Evolutionary conservation across 37 sponge, comb jelly and placozoan species (phyloP), one percentile per base, ranked within the genome.

Genomic region (Theonella swinhoei): DNA sequence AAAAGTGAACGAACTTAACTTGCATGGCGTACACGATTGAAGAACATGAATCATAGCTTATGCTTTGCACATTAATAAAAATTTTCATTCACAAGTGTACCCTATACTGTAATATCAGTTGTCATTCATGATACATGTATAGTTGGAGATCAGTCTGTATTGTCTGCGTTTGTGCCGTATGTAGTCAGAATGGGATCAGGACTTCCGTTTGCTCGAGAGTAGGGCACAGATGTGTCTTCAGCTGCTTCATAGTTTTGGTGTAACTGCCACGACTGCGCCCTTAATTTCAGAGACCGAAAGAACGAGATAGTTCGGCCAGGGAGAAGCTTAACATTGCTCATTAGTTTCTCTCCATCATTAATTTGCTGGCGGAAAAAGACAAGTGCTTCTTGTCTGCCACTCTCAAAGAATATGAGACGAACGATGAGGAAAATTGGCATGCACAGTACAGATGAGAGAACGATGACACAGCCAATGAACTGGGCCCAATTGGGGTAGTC

Each of bases 401-500:
- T 23, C 47, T 79, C 42, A 35, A 64, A 68, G 36, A 73, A 23
- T 19, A 89, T 36, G 11, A 93, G 90, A 30, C 85, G 76, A 4
- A 72, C 66, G 35, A 91, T 85, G 64, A 96, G 76, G 66, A 88
- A 76, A 25, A 86, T 26, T 17, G 98, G 95, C 23, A 97, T 93
- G 62, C 82, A 76, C 7, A 87, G 63, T 66, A 93, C 65, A 11
- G 91, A 69, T 5, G 81, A 75, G 70, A 93, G 65, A 29, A 89
- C 87, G 47, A 97, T 88, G 26, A 92, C 38, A 42, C 85, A 85
- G 17, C 87, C 91, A 2, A 94, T 5, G 72, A 97, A 87, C 58
- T 65, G 83, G 26, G 96, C 95, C 93, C 96, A 95, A 4, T 23
- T 1, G 30, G 98, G 98, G 41, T 91, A 92, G 14, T 34, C 40